A percentile compares a stretch with the other conserved stretches of the same genome.
phyloP scores from a whole-genome alignment of 2,888 invertebrate genomes.

The Rhagonycha fulva region DNA sequence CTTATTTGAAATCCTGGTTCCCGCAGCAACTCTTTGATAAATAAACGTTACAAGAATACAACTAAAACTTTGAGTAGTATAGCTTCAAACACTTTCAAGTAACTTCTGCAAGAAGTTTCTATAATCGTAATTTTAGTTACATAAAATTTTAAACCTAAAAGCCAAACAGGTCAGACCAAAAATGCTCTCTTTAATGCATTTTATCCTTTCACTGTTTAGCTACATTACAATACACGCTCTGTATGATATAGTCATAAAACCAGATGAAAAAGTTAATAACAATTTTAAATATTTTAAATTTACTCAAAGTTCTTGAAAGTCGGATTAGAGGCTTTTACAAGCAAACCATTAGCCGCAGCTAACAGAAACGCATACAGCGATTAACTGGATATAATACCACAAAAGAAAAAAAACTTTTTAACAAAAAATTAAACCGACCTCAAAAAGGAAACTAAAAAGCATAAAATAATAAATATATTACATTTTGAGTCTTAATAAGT shows the following conservation, averaged over 20 bases:
- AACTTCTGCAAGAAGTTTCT: not conserved
- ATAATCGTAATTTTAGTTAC: not conserved
- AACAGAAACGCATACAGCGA: not conserved
- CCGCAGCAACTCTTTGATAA: constrained; percentile 35
- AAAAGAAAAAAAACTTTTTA: not conserved
- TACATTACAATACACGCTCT: not conserved
- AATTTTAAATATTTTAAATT: not conserved
- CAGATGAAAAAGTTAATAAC: not conserved
- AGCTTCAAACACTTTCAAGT: not conserved
- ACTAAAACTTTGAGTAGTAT: not conserved
- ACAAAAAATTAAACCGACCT: no score
- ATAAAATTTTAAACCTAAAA: not conserved
- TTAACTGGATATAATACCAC: not conserved
- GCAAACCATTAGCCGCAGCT: not conserved
- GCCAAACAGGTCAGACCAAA: not conserved
- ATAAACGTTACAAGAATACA: constrained; percentile 30
- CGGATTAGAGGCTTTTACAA: not conserved
- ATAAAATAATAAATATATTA: no score
- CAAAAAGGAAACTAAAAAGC: no score
- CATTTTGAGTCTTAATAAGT: no score
- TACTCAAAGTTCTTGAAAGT: not conserved
- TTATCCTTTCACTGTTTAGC: not conserved
- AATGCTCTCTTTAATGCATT: not conserved
- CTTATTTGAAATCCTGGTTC: constrained; percentile 35
- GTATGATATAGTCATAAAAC: not conserved